Conservation (phyloP, 2,113 vertebrate genomes). For the Rhinolophus ferrumequinum region DNA sequence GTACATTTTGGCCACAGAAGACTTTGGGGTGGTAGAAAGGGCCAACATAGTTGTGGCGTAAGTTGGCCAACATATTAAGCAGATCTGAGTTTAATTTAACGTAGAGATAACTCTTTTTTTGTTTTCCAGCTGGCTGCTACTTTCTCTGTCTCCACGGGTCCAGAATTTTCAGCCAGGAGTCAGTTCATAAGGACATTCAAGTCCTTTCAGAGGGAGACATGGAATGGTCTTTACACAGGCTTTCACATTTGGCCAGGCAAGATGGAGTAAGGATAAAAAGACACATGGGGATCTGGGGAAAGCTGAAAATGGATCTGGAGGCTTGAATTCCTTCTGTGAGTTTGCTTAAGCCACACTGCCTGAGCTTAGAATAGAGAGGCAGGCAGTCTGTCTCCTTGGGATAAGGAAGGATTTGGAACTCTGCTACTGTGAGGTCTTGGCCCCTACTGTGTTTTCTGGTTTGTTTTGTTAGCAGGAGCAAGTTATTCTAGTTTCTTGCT, state of each 20-base stretch:
- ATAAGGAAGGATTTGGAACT: conserved; percentile 80
- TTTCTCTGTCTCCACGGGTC: conserved; percentile 55
- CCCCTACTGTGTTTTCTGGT: conserved; percentile 77
- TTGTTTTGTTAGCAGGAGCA: conserved; percentile 79
- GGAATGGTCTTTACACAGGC: conserved; percentile 33
- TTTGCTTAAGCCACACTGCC: conserved; percentile 78
- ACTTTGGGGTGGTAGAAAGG: conserved; percentile 21
- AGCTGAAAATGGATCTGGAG: conserved; percentile 76
- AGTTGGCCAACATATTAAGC: conserved; percentile 72
- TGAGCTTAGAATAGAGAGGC: conserved; percentile 73
- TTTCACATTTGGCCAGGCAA: conserved; percentile 17
- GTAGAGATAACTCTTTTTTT: conserved; percentile 69
- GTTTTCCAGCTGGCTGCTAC: conserved; percentile 63
- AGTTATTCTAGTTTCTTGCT: conserved; percentile 80
- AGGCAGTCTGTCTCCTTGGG: conserved; percentile 79
- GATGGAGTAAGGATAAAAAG: conserved; percentile 34
- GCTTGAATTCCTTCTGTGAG: conserved; percentile 72
- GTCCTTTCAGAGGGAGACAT: conserved; percentile 62
- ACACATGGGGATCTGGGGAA: conserved; percentile 13
- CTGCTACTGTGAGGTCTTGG: conserved; percentile 76
- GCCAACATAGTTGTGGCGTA: conserved; percentile 74
- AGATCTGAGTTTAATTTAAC: conserved; percentile 76
- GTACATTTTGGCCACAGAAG: conserved; percentile 64
- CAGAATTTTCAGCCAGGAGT: conserved; percentile 62
- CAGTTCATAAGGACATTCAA: conserved; percentile 50